Conservation (phyloP, 2,888 invertebrate species). For the Acanthosepion lycidas region DNA sequence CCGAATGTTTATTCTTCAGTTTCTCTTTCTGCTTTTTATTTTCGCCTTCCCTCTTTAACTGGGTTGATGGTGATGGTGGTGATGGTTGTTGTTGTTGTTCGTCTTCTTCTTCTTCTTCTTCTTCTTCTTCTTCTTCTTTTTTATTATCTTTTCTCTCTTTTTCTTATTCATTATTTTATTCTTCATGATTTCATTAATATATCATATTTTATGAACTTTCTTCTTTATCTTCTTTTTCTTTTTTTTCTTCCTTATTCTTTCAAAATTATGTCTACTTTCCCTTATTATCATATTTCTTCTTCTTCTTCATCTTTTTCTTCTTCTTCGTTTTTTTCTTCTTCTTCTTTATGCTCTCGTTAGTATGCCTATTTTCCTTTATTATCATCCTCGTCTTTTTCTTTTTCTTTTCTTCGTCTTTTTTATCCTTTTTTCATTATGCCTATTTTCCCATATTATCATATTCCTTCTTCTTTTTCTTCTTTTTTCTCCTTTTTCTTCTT, state of each 20-base stretch:
- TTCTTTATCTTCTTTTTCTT: background rate
- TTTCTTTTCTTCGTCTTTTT: background rate
- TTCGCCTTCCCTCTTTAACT: background rate
- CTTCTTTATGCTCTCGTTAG: no score
- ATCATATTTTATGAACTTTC: background rate
- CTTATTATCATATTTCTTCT: background rate
- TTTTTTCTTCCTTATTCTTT: background rate
- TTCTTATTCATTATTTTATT: background rate
- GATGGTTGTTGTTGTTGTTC: no score
- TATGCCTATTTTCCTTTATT: no score
- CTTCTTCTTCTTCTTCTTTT: no score
- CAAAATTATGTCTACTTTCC: background rate
- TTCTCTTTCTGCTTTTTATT: background rate
- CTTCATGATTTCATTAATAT: background rate
- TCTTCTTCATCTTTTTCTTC: background rate
- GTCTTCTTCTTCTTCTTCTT: background rate
- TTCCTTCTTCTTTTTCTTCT: background rate
- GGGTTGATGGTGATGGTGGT: no score
- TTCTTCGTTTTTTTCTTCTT: background rate
- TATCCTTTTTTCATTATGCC: background rate
- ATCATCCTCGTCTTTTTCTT: background rate
- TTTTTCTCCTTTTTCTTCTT: background rate
- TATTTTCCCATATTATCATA: background rate
- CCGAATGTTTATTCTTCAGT: no score
- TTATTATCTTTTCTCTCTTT: background rate